Conservation (phyloP, 2,797 vertebrate genomes). For the Octomys mimax region DNA sequence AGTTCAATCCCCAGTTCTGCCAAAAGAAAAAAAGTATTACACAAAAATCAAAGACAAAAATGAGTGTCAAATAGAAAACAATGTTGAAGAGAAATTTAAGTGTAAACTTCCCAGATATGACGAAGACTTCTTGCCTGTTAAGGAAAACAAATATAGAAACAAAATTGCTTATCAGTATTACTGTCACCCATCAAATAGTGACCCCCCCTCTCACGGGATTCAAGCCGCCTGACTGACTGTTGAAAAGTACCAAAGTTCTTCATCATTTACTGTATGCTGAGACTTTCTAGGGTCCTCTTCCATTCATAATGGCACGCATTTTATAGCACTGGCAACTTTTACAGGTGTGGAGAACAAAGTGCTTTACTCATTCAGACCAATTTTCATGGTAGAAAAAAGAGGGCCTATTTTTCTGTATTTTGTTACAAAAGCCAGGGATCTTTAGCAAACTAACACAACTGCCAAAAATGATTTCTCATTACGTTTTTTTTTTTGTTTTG, state of each 20-base stretch:
- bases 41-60: background rate
- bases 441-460: background rate
- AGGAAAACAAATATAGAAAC: slow-evolving; percentile 13
- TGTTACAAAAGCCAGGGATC: background rate
- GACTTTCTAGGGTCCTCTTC: background rate
- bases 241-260: slow-evolving; percentile 16
- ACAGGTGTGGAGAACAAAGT: background rate
- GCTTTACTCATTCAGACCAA: background rate
- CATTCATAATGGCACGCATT: background rate
- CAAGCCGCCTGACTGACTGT: background rate
- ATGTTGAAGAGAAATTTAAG: background rate
- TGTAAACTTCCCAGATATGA: background rate
- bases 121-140: slow-evolving; percentile 4
- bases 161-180: background rate
- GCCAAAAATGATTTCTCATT: background rate
- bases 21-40: no score
- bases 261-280: slow-evolving; percentile 15
- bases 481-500: background rate
- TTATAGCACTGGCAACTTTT: background rate
- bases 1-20: no score
- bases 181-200: background rate
- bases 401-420: background rate
- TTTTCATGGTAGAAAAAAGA: background rate
- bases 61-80: background rate
- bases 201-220: background rate